Conservation (phyloP, 2,888 invertebrate genomes). For the Amblyjoppa fuscipennis region DNA sequence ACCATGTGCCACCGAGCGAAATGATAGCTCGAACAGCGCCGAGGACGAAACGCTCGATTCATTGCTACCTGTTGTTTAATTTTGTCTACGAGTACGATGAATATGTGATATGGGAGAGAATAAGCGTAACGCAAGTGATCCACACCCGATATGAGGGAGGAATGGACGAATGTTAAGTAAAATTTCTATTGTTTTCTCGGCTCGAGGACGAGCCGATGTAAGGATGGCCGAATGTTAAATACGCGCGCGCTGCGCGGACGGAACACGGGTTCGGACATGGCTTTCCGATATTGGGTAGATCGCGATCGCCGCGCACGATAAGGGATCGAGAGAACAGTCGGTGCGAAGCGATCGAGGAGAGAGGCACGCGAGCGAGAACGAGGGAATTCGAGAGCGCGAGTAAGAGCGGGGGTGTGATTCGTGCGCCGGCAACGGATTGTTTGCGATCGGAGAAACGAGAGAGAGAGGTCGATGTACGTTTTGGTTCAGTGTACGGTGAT, state of each 20-base stretch:
- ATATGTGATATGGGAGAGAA: neutral
- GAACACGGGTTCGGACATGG: neutral
- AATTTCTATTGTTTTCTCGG: neutral
- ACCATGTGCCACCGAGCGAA: neutral
- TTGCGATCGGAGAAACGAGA: too few relatives aligned
- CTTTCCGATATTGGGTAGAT: neutral
- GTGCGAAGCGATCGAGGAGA: too few relatives aligned
- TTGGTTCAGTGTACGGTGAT: too few relatives aligned
- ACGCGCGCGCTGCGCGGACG: neutral
- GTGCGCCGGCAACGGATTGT: too few relatives aligned
- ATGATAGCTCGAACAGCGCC: neutral
- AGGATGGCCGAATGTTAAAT: neutral
- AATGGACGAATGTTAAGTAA: neutral
- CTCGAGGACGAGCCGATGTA: constrained; percentile 1
- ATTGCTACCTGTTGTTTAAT: neutral
- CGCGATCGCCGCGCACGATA: neutral
- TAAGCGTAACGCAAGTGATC: neutral
- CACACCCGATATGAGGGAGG: neutral
- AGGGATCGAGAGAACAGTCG: too few relatives aligned
- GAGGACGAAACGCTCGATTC: neutral
- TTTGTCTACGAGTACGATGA: neutral
- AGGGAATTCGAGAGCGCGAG: too few relatives aligned
- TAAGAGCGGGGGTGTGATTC: too few relatives aligned
- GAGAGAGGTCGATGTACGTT: too few relatives aligned
- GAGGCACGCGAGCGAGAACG: too few relatives aligned